Conservation (phyloP, 2,797 vertebrate species). For the Aulostomus chinensis region DNA sequence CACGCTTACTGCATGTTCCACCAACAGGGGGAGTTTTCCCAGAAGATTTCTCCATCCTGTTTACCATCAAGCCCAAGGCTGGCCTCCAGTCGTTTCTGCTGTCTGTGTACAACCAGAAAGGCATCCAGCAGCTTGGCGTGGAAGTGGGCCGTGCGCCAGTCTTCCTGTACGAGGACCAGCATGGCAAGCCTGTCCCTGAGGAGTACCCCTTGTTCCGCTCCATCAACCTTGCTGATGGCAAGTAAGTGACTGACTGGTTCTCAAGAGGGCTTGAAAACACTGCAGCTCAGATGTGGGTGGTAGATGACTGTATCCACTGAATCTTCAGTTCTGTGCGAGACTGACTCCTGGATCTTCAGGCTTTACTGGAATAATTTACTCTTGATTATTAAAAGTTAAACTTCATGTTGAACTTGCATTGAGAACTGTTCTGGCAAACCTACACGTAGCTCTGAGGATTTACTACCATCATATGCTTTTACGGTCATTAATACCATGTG, state of each 20-base stretch:
- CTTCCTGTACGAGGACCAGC: slow-evolving; percentile 95
- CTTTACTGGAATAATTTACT: too few species aligned
- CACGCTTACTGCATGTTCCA: slow-evolving; percentile 5
- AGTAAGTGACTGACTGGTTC: slow-evolving; percentile 82
- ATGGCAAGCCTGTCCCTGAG: slow-evolving; percentile 92
- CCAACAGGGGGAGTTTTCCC: slow-evolving; percentile 88
- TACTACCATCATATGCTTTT: slow-evolving; percentile 52
- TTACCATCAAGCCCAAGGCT: slow-evolving; percentile 94
- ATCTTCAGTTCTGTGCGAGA: too few species aligned
- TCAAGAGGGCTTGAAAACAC: too few species aligned
- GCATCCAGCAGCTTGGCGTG: slow-evolving; percentile 94
- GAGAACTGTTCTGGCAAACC: too few species aligned
- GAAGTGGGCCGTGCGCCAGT: slow-evolving; percentile 93
- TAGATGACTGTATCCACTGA: slow-evolving; percentile 5
- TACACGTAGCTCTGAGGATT: slow-evolving; percentile 28
- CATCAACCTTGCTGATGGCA: slow-evolving; percentile 93
- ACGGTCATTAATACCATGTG: slow-evolving; percentile 50
- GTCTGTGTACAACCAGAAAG: slow-evolving; percentile 93
- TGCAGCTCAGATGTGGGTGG: too few species aligned
- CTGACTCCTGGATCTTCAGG: too few species aligned
- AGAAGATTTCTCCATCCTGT: slow-evolving; percentile 96
- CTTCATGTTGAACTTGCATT: too few species aligned
- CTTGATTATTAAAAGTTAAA: too few species aligned
- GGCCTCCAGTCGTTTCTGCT: slow-evolving; percentile 94
- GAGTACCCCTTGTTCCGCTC: slow-evolving; percentile 94